Conservation (phyloP, 2,113 vertebrate species). For the Callaeas wilsoni region DNA sequence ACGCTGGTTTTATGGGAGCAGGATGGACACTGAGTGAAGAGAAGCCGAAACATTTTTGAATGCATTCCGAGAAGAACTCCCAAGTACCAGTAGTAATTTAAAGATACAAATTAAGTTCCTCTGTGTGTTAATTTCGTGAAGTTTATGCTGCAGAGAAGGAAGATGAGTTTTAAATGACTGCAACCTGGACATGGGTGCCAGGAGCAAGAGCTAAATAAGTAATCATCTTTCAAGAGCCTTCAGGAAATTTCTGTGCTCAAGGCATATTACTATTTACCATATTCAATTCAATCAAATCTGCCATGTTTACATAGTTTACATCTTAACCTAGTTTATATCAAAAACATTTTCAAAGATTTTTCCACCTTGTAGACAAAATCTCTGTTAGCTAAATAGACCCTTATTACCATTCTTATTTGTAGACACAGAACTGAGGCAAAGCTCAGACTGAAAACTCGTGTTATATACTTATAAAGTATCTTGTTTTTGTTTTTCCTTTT, state of each 20-base stretch:
- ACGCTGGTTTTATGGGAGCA: not conserved
- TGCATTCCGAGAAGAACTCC: not conserved
- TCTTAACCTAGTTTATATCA: not conserved
- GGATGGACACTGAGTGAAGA: not conserved
- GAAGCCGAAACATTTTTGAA: not conserved
- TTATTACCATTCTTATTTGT: not conserved
- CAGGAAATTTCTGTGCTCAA: not conserved
- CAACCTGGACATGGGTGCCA: not conserved
- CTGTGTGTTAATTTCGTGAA: not conserved
- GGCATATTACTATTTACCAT: not conserved
- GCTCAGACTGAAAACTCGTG: not conserved
- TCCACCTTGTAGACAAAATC: not conserved
- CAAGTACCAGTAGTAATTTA: not conserved
- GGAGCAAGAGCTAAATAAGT: not conserved
- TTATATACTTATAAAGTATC: not conserved
- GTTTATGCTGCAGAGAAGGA: not conserved
- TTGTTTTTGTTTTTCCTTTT: not conserved
- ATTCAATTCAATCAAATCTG: not conserved
- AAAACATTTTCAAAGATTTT: not conserved
- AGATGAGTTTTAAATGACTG: not conserved
- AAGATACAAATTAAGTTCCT: not conserved
- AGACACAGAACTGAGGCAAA: not conserved
- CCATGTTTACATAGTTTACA: not conserved
- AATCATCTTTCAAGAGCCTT: not conserved
- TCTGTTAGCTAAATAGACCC: not conserved